Evolutionary conservation across 2,888 invertebrate genomes (phyloP).

Genomic region (Cerastis rubricosa): DNA sequence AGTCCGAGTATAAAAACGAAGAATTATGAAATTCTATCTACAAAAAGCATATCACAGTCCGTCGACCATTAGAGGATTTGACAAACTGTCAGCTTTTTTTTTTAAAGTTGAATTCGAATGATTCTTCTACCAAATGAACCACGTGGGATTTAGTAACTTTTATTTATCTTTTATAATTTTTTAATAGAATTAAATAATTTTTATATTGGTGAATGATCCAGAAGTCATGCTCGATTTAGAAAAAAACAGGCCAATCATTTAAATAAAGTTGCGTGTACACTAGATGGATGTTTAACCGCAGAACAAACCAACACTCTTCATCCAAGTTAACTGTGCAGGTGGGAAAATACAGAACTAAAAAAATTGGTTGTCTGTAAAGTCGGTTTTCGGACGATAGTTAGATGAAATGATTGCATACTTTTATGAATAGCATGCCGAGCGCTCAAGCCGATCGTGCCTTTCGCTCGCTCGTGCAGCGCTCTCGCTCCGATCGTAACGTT

Average conservation of each 20-base stretch:
- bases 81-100: slow-evolving; percentile 76
- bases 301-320: not conserved
- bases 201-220: too few relatives aligned
- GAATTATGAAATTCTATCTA: slow-evolving; percentile 77
- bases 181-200: too few relatives aligned
- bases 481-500: too few relatives aligned
- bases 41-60: slow-evolving; percentile 82
- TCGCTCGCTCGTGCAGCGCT: too few relatives aligned
- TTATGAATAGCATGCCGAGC: too few relatives aligned
- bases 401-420: too few relatives aligned
- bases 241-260: not conserved
- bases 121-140: slow-evolving; percentile 40
- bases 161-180: too few relatives aligned
- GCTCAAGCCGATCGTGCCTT: too few relatives aligned
- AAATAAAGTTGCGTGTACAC: slow-evolving; percentile 1
- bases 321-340: too few relatives aligned
- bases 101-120: slow-evolving; percentile 33
- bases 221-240: not conserved
- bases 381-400: too few relatives aligned
- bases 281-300: not conserved
- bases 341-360: too few relatives aligned
- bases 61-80: slow-evolving; percentile 85
- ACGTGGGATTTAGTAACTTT: slow-evolving; percentile 34
- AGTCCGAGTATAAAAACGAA: slow-evolving; percentile 73
- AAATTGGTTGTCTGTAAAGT: too few relatives aligned